Conservation (phyloP, 2,888 invertebrate genomes). For the Xestobium rufovillosum region DNA sequence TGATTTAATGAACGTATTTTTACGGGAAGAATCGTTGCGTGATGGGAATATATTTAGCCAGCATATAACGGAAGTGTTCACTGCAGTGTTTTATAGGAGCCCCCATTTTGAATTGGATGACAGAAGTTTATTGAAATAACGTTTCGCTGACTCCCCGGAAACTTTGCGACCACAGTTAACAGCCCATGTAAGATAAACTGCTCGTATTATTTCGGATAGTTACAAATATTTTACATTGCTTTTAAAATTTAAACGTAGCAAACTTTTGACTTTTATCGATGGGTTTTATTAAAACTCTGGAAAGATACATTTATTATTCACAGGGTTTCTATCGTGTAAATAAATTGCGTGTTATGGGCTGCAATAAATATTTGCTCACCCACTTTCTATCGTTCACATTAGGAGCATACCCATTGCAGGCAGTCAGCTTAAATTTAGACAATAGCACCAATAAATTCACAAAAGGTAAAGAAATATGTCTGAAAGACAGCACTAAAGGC, state of each 20-base stretch:
- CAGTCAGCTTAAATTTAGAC: too few species aligned
- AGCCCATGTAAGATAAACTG: conserved; percentile 32
- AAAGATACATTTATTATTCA: too few species aligned
- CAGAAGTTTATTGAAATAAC: conserved; percentile 36
- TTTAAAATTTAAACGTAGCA: conserved; percentile 20
- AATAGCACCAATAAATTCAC: too few species aligned
- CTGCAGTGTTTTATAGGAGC: conserved; percentile 28
- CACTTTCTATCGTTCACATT: too few species aligned
- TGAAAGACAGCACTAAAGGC: too few species aligned
- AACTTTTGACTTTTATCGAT: not conserved
- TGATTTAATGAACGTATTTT: too few species aligned
- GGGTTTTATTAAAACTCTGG: not conserved
- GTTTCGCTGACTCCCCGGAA: conserved; percentile 32
- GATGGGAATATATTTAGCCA: not conserved
- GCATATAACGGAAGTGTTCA: conserved; percentile 5
- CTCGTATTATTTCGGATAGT: conserved; percentile 29
- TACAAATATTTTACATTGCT: conserved; percentile 33
- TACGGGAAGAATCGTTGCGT: not conserved
- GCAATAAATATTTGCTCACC: too few species aligned
- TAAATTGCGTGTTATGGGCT: too few species aligned
- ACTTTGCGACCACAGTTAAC: conserved; percentile 32
- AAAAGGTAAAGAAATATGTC: too few species aligned
- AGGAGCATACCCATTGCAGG: too few species aligned
- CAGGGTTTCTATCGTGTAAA: too few species aligned
- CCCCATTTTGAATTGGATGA: conserved; percentile 33